A percentile compares a stretch with the other conserved stretches of the same genome.
Evolutionary conservation across 2,113 vertebrate species (phyloP).

Genomic region (Solea solea): DNA sequence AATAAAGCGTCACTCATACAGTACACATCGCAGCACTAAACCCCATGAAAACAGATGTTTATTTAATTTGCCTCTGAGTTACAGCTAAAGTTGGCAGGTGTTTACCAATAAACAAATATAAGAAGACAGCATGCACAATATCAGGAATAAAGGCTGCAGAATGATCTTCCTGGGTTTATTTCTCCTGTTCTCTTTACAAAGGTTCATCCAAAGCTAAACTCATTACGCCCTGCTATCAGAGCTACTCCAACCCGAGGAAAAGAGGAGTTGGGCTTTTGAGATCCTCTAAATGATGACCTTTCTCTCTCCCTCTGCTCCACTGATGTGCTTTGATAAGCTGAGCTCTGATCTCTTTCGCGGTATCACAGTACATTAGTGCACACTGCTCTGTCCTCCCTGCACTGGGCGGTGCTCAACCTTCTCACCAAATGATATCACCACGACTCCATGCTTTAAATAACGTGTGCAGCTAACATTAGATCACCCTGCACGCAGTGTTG

Average conservation of each 20-base stretch:
- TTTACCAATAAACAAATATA: constrained; percentile 47
- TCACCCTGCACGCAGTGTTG: constrained; percentile 1
- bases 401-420: constrained; percentile 55
- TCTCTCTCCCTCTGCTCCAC: constrained; percentile 53
- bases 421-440: constrained; percentile 69
- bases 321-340: constrained; percentile 77
- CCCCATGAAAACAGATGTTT: constrained; percentile 56
- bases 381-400: constrained; percentile 22
- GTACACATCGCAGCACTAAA: constrained; percentile 29
- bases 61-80: constrained; percentile 47
- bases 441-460: constrained; percentile 55
- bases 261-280: constrained; percentile 70
- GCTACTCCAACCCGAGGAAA: constrained; percentile 53
- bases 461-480: constrained; percentile 32
- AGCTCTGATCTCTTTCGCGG: constrained; percentile 61
- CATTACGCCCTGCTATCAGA: constrained; percentile 59
- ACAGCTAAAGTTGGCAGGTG: constrained; percentile 39
- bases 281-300: constrained; percentile 72
- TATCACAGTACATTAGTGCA: constrained; percentile 47
- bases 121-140: constrained; percentile 34
- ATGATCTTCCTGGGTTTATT: constrained; percentile 15
- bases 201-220: constrained; percentile 57
- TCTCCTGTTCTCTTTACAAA: constrained; percentile 8
- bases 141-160: constrained; percentile 25
- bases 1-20: constrained; percentile 50